Evolutionary conservation across 2,113 vertebrate species (phyloP).

Genomic region (Sigmodon hispidus): DNA sequence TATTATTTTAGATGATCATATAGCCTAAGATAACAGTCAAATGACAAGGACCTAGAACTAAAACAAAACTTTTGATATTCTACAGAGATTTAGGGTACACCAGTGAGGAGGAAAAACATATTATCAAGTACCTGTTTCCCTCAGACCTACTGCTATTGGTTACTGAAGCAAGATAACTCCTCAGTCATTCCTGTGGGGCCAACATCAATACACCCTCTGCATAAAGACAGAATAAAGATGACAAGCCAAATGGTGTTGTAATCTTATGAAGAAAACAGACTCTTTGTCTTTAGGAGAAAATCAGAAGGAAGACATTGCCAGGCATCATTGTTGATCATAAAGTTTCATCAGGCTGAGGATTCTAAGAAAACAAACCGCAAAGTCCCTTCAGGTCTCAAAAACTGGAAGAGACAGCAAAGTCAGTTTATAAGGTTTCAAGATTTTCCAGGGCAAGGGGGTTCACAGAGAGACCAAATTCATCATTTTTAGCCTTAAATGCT

Average conservation of each 20-base stretch:
- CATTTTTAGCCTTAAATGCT: background rate
- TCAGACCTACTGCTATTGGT: too few relatives aligned
- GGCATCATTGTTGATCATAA: background rate
- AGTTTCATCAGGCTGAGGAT: background rate
- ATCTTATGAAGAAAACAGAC: background rate
- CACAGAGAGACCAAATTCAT: background rate
- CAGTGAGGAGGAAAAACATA: accelerated
- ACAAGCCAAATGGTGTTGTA: background rate
- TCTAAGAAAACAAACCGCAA: background rate
- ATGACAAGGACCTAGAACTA: background rate
- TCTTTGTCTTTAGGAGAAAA: background rate
- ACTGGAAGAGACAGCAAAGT: background rate
- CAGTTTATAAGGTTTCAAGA: background rate
- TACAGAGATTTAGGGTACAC: background rate
- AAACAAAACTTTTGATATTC: background rate
- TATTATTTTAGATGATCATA: background rate
- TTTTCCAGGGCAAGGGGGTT: background rate
- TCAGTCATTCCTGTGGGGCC: background rate
- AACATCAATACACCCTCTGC: background rate
- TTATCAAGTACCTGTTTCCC: background rate
- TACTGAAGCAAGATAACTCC: background rate
- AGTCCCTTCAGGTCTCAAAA: background rate
- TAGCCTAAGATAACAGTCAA: too few relatives aligned
- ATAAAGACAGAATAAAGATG: too few relatives aligned
- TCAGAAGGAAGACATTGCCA: background rate